phyloP scores from a whole-genome alignment of 2,113 vertebrate genomes.

The Gavia stellata region DNA sequence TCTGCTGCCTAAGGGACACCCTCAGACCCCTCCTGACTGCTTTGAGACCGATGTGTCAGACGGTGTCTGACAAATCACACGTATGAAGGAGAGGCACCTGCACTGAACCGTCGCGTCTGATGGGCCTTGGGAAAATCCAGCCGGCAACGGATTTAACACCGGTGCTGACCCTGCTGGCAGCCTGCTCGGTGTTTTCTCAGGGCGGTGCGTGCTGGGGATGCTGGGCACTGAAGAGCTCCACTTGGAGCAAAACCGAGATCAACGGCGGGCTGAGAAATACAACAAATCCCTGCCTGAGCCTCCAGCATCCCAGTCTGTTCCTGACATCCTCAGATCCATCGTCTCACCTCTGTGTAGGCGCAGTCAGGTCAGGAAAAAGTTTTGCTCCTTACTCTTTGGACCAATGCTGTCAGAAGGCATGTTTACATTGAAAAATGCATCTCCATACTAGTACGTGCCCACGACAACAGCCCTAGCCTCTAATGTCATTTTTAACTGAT shows the following conservation, averaged over 20 bases:
- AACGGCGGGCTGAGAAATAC: neutral
- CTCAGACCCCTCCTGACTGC: neutral
- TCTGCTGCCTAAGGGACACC: neutral
- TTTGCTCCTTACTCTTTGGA: neutral
- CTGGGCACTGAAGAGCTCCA: neutral
- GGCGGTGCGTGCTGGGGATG: neutral
- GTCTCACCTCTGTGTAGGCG: neutral
- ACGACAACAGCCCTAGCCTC: neutral
- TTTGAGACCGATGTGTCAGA: neutral
- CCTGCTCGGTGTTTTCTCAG: fast-evolving
- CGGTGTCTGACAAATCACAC: fast-evolving
- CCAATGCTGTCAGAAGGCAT: neutral
- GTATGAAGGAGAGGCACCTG: neutral
- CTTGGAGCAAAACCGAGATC: neutral
- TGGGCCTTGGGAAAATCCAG: neutral
- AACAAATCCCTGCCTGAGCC: neutral
- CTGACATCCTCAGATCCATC: neutral
- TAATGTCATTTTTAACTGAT: neutral
- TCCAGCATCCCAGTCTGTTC: neutral
- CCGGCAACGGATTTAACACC: neutral
- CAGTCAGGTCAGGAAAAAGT: neutral
- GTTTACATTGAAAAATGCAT: neutral
- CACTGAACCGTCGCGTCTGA: neutral
- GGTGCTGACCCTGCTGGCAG: neutral
- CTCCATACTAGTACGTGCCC: fast-evolving